Evolutionary conservation across 2,888 invertebrate species (phyloP).

Genomic region (Morpho deidamia): DNA sequence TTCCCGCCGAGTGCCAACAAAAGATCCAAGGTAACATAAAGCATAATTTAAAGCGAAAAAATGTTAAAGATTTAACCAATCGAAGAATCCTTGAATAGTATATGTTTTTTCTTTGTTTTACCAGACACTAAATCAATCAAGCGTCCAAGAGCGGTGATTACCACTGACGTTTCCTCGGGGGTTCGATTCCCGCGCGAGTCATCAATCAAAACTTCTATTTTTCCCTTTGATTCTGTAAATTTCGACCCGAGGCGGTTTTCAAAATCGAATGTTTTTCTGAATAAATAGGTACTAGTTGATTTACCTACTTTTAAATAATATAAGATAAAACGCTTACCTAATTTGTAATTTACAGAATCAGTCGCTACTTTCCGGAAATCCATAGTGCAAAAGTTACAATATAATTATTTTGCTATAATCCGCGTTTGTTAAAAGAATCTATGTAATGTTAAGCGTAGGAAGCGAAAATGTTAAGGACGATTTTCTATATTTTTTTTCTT

Average conservation of each 20-base stretch:
- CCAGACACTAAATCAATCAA: conserved; percentile 40
- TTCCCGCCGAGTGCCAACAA: too few species aligned
- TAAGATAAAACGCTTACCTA: background rate
- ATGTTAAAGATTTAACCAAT: background rate
- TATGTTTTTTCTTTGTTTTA: background rate
- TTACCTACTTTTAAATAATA: background rate
- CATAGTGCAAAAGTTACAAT: too few species aligned
- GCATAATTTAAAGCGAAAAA: background rate
- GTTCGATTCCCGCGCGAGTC: conserved; percentile 33
- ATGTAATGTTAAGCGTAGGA: too few species aligned
- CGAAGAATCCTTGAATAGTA: background rate
- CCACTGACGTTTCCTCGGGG: conserved; percentile 31
- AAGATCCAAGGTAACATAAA: too few species aligned
- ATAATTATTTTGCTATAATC: too few species aligned
- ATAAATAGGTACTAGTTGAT: conserved; percentile 2
- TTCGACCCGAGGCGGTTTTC: conserved; percentile 10
- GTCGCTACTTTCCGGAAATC: too few species aligned
- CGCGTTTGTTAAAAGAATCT: too few species aligned
- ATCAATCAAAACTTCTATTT: conserved; percentile 47
- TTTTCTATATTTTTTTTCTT: too few species aligned
- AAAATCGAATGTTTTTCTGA: conserved; percentile 11
- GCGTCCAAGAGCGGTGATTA: conserved; percentile 32
- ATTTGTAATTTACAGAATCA: too few species aligned
- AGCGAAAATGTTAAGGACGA: too few species aligned
- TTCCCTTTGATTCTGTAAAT: conserved; percentile 18